Percentiles rank a stretch among this genome's conserved stretches.
Evolutionary conservation across 1,140 invertebrate species (phyloP).

Genomic region (Drosophila sechellia): DNA sequence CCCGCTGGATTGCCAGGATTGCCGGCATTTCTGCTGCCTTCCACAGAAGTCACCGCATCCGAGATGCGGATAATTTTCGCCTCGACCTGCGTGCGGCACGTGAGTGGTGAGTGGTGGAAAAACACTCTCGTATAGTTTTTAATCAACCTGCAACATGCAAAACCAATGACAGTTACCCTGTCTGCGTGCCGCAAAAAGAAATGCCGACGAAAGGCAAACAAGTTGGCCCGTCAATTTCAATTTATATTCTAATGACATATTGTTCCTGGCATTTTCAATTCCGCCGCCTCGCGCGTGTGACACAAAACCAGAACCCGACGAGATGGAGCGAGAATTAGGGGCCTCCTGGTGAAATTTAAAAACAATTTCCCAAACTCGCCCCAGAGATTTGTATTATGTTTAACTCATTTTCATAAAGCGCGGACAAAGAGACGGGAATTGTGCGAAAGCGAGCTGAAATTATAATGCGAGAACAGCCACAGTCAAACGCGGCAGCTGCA

Average conservation of each 20-base stretch:
- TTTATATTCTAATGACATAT: conserved; percentile 69
- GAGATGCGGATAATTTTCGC: conserved; percentile 21
- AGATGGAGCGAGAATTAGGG: not conserved
- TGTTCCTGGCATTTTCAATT: conserved; percentile 55
- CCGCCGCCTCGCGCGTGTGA: conserved; percentile 35
- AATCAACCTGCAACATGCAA: conserved; percentile 58
- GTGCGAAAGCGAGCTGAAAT: conserved; percentile 33
- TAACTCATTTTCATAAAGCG: conserved; percentile 70
- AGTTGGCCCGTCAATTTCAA: conserved; percentile 59
- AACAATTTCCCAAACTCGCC: conserved; percentile 61
- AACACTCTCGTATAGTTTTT: conserved; percentile 44
- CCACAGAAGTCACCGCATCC: not conserved
- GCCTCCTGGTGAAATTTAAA: conserved; percentile 45
- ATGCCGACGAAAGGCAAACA: conserved; percentile 39
- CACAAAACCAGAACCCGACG: not conserved
- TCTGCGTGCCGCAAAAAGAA: conserved; percentile 43
- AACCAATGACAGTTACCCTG: conserved; percentile 41
- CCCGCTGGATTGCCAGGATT: not conserved
- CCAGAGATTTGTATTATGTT: conserved; percentile 66
- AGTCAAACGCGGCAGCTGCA: conserved; percentile 9
- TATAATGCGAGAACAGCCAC: conserved; percentile 47
- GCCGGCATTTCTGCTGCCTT: not conserved
- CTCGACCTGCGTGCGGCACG: conserved; percentile 55
- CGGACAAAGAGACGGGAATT: conserved; percentile 41
- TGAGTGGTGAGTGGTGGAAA: conserved; percentile 37